phyloP scores from a whole-genome alignment of 2,113 vertebrate genomes.

The Cyanoramphus novaezelandiae region DNA sequence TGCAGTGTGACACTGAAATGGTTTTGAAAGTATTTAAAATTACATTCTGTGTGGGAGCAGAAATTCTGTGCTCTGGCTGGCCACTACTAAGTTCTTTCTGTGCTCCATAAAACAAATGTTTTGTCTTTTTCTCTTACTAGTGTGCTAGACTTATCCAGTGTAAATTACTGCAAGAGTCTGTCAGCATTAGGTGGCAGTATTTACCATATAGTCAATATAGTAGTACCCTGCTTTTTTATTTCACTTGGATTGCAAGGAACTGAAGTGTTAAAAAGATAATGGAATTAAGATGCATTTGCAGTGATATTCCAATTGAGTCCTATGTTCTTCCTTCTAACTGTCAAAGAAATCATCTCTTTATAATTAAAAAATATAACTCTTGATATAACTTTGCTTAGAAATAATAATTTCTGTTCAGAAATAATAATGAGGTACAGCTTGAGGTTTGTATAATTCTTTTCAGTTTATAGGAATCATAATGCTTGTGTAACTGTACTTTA shows the following conservation, averaged over 20 bases:
- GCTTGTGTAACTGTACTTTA: background rate
- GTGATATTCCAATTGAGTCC: background rate
- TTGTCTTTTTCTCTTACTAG: background rate
- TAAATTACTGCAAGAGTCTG: background rate
- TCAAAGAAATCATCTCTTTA: background rate
- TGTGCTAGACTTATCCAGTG: background rate
- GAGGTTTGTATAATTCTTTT: background rate
- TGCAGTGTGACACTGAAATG: background rate
- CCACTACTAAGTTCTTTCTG: background rate
- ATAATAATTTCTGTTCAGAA: background rate
- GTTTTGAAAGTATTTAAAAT: background rate
- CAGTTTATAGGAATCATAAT: background rate
- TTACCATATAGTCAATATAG: background rate
- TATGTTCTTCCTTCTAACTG: background rate
- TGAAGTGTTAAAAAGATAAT: background rate
- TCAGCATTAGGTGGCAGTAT: conserved; percentile 10
- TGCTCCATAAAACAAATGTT: background rate
- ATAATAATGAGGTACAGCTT: background rate
- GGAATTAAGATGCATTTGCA: background rate
- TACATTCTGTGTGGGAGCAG: background rate
- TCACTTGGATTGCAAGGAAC: background rate
- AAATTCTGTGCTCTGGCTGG: background rate
- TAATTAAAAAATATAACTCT: background rate
- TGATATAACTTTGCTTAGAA: background rate
- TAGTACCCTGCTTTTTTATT: background rate